phyloP scores from a whole-genome alignment of 2,888 invertebrate species.

The Tiliacea aurago region DNA sequence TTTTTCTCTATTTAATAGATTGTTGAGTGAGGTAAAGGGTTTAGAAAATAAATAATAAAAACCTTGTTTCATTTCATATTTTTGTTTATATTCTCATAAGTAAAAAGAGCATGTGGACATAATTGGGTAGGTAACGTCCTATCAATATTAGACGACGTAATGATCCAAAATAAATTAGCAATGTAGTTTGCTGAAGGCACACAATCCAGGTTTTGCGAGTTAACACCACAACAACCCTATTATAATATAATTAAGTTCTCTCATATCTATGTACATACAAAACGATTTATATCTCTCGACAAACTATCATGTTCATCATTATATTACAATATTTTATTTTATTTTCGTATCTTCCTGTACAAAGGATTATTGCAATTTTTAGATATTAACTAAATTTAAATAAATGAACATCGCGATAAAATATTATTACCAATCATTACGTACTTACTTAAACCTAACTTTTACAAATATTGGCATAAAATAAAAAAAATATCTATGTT shows the following conservation, averaged over 20 bases:
- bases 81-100: conserved; percentile 72
- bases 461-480: conserved; percentile 78
- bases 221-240: conserved; percentile 64
- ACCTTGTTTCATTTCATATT: conserved; percentile 54
- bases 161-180: conserved; percentile 70
- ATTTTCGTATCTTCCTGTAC: conserved; percentile 68
- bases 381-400: conserved; percentile 64
- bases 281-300: conserved; percentile 63
- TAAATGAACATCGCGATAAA: conserved; percentile 63
- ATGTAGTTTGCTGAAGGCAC: conserved; percentile 73
- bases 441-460: conserved; percentile 69
- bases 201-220: conserved; percentile 69
- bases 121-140: conserved; percentile 69
- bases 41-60: conserved; percentile 52
- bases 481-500: conserved; percentile 75
- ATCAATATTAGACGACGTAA: conserved; percentile 64
- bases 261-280: conserved; percentile 71
- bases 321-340: conserved; percentile 65
- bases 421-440: conserved; percentile 70
- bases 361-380: conserved; percentile 69
- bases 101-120: conserved; percentile 73
- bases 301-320: conserved; percentile 62
- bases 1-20: too few species aligned
- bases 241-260: conserved; percentile 63
- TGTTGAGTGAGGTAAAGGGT: too few species aligned